Evolutionary conservation across 2,113 vertebrate species (phyloP), one percentile per base, ranked within the genome.

Genomic region (Protobothrops flavoviridis): DNA sequence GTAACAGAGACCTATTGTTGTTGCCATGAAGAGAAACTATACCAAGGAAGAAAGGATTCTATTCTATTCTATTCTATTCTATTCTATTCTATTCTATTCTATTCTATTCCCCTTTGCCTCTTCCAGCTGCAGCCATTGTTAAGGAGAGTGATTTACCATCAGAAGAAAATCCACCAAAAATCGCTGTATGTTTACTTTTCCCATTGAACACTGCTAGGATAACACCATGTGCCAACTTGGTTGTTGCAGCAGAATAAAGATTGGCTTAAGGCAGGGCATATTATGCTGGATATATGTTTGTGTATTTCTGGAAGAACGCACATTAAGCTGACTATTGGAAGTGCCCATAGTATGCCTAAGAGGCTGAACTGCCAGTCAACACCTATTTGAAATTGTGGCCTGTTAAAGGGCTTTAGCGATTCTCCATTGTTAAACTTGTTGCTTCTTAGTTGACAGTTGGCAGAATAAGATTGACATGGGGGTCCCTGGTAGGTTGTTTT

Each of bases 1-100:
- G 98, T 99, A 95, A 94, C 6, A 6, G 69, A 81, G 69, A 33
- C n/a, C 5, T 2, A 5, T 20, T 81, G 69, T 24, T 59, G 23
- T 74, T 33, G 69, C n/a, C 69, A 39, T 39, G 69, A 74, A 74
- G n/a, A 39, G n/a, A 74, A 74, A 17, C 15, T 39, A n/a, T 33
- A 39, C 5, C n/a, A 74, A 20, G n/a, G 69, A 33, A 74, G n/a
- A 33, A 33, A 74, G n/a, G n/a, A 33, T 64, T 64, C 61, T 4
- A 50, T 9, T 50, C 48, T 50, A 50, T 6, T 56, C 55, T 56
- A 17, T 5, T 55, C 55, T 55, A 17, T 5, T 56, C 55, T 56
- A 4, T 1, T 56, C 55, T 55, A 5, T 1, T 56, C 55, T 56
- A 20, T 1, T 56, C 55, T 56, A 5, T 1, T 56, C 55, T 21